Conservation (phyloP, 2,113 vertebrate species). For the Spizaetus ornatus region DNA sequence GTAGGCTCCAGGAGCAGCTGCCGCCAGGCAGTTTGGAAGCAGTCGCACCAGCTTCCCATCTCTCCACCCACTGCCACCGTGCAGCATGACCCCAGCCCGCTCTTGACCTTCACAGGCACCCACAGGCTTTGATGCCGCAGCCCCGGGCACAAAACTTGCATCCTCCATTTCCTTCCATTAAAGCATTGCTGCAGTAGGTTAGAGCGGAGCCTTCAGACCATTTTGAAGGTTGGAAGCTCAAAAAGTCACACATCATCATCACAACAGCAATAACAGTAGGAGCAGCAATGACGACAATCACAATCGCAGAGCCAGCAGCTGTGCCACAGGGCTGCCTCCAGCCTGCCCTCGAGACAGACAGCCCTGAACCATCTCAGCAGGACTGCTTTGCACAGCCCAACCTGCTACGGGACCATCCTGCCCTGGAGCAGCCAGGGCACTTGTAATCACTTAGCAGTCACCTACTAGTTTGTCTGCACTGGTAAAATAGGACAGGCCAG, state of each 20-base stretch:
- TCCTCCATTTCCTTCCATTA: not conserved
- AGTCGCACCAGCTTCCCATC: not conserved
- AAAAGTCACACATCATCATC: not conserved
- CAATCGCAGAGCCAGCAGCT: not conserved
- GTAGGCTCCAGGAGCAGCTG: not conserved
- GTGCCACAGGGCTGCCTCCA: not conserved
- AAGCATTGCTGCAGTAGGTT: not conserved
- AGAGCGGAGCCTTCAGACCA: not conserved
- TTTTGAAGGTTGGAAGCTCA: not conserved
- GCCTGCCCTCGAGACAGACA: not conserved
- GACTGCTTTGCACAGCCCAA: not conserved
- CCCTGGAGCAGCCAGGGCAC: not conserved
- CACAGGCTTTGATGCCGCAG: not conserved
- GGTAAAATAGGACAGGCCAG: not conserved
- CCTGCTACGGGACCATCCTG: not conserved
- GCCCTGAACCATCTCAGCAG: not conserved
- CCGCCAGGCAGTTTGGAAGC: accelerated
- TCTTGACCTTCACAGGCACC: not conserved
- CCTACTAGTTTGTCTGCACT: not conserved
- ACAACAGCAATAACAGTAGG: not conserved
- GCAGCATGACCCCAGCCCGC: not conserved
- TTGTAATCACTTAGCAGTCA: not conserved
- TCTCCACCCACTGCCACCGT: not conserved
- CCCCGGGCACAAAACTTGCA: not conserved
- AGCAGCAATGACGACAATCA: not conserved